Evolutionary conservation across 2,888 invertebrate genomes (phyloP).

Genomic region (Apocheima hispidaria): DNA sequence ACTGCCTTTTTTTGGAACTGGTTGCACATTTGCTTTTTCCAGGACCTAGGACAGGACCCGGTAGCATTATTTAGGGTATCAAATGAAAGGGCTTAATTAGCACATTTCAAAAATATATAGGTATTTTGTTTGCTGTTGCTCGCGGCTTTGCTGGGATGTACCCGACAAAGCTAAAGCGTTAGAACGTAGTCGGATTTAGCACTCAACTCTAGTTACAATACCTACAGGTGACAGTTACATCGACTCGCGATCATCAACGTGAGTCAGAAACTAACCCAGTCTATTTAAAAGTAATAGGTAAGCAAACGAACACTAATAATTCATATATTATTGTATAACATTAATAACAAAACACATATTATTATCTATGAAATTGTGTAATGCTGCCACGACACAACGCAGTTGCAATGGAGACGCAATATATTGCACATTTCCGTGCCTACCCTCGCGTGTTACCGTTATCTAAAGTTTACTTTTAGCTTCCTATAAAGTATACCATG

Average conservation of each 20-base stretch:
- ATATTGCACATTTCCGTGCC: conserved; percentile 3
- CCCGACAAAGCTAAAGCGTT: too few species aligned
- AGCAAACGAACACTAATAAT: conserved; percentile 3
- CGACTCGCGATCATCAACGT: conserved; percentile 2
- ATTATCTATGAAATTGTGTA: conserved; percentile 19
- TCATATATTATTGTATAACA: conserved; percentile 15
- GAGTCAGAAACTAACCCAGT: background rate
- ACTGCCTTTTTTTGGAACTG: too few species aligned
- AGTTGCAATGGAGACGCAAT: conserved; percentile 10
- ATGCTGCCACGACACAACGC: conserved; percentile 10
- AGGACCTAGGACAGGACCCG: too few species aligned
- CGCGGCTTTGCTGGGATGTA: too few species aligned
- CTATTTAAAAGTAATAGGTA: conserved; percentile 9
- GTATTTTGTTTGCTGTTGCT: too few species aligned
- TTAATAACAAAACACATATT: conserved; percentile 38
- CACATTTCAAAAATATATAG: too few species aligned
- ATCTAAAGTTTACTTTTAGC: background rate
- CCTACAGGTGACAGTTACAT: too few species aligned
- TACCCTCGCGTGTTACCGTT: background rate
- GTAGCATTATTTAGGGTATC: too few species aligned
- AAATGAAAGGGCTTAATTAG: too few species aligned
- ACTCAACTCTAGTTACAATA: too few species aligned
- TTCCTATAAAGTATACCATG: background rate
- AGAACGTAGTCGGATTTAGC: too few species aligned
- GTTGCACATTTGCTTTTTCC: too few species aligned